Percentiles rank a stretch among this genome's conserved stretches.
Conservation (phyloP, 1,140 invertebrate genomes). For the Rhynchophorus ferrugineus region DNA sequence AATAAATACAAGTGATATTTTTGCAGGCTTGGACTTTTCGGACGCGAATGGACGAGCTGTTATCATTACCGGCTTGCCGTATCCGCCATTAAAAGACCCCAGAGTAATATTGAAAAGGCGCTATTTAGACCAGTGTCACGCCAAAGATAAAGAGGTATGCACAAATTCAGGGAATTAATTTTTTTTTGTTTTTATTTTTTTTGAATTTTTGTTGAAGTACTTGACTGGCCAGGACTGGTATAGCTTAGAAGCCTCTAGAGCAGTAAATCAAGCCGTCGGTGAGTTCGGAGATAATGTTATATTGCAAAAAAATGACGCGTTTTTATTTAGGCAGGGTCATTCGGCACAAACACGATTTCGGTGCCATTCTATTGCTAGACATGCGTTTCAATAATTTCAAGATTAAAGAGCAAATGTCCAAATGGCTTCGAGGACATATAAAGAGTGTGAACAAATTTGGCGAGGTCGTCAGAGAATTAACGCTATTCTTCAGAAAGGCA, state of each 20-base stretch:
- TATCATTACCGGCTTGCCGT: constrained; percentile 92
- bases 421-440: constrained; percentile 73
- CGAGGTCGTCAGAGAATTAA: constrained; percentile 60
- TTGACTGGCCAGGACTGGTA: constrained; percentile 86
- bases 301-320: too few relatives aligned
- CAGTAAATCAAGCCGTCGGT: constrained; percentile 93
- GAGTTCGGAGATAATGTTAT: too few relatives aligned
- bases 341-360: constrained; percentile 89
- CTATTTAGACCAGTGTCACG: constrained; percentile 71
- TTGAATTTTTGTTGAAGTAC: constrained; percentile 40
- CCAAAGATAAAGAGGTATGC: constrained; percentile 51
- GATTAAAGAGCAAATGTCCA: constrained; percentile 67
- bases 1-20: too few relatives aligned
- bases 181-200: background rate
- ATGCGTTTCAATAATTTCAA: constrained; percentile 61
- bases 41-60: constrained; percentile 93
- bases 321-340: constrained; percentile 71
- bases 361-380: constrained; percentile 90
- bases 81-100: constrained; percentile 86
- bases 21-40: constrained; percentile 82
- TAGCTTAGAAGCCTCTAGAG: constrained; percentile 84
- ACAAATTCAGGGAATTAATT: background rate
- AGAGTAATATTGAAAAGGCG: constrained; percentile 85
- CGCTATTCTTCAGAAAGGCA: constrained; percentile 71
- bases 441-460: constrained; percentile 63